Evolutionary conservation across 1,140 invertebrate genomes (phyloP).

Genomic region (Chrysomallon squamiferum): DNA sequence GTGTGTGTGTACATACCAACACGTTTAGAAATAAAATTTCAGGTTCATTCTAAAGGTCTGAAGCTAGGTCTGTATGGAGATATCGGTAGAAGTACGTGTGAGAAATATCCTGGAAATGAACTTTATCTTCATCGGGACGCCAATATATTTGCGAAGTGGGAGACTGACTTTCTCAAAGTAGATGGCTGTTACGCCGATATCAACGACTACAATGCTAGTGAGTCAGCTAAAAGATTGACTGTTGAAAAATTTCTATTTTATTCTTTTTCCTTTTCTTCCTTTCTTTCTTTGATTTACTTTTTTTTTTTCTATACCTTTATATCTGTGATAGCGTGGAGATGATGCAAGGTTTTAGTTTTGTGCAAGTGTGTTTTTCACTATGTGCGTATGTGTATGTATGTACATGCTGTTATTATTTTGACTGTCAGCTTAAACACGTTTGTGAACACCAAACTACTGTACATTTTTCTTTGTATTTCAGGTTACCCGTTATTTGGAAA

Average conservation of each 20-base stretch:
- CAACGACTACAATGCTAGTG: constrained; percentile 16
- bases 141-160: constrained; percentile 93
- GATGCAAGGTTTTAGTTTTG: no score
- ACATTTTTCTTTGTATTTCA: constrained; percentile 40
- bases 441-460: no score
- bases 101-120: constrained; percentile 91
- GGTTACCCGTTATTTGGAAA: constrained; percentile 89
- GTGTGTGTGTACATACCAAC: no score
- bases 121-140: constrained; percentile 87
- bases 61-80: constrained; percentile 99
- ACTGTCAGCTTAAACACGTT: no score
- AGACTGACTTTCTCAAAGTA: constrained; percentile 94
- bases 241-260: neutral
- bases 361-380: no score
- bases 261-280: neutral
- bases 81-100: constrained; percentile 92
- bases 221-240: neutral
- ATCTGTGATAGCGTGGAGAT: neutral
- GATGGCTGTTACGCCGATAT: constrained; percentile 90
- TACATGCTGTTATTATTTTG: no score
- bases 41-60: constrained; percentile 91
- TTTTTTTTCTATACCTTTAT: neutral
- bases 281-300: no score
- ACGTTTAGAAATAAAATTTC: no score
- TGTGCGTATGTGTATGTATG: no score